Conservation (phyloP, 2,888 invertebrate genomes). For the Tetanocera ferruginea region DNA sequence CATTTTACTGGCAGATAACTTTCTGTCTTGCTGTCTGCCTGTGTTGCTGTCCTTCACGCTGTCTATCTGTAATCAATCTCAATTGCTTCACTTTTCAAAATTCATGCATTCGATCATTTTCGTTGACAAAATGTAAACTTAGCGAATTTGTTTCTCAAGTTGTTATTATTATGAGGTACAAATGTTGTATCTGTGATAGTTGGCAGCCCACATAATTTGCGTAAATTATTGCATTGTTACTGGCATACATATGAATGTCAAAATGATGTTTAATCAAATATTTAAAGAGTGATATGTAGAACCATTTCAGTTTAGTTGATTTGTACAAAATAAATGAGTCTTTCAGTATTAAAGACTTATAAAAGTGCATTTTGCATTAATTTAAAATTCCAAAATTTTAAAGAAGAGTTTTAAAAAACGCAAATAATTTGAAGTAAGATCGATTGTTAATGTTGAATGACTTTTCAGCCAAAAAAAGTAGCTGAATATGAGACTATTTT, state of each 20-base stretch:
- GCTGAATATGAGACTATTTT: too few relatives aligned
- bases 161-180: background rate
- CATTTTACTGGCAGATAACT: background rate
- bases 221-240: constrained; percentile 9
- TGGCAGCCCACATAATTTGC: constrained; percentile 2
- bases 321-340: too few relatives aligned
- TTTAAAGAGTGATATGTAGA: background rate
- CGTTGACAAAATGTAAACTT: constrained; percentile 46
- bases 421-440: too few relatives aligned
- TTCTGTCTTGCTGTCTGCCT: background rate
- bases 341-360: too few relatives aligned
- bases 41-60: background rate
- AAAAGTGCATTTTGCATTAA: too few relatives aligned
- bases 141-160: background rate
- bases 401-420: too few relatives aligned
- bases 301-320: background rate
- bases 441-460: too few relatives aligned
- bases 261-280: constrained; percentile 1
- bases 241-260: constrained; percentile 7
- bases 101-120: constrained; percentile 48
- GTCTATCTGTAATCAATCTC: constrained; percentile 45
- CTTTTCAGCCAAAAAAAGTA: too few relatives aligned
- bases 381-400: too few relatives aligned
- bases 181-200: background rate
- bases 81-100: constrained; percentile 47